Evolutionary conservation across 2,113 vertebrate species (phyloP), one percentile per base, ranked within the genome.

Genomic region (Genyomyrus donnyi): DNA sequence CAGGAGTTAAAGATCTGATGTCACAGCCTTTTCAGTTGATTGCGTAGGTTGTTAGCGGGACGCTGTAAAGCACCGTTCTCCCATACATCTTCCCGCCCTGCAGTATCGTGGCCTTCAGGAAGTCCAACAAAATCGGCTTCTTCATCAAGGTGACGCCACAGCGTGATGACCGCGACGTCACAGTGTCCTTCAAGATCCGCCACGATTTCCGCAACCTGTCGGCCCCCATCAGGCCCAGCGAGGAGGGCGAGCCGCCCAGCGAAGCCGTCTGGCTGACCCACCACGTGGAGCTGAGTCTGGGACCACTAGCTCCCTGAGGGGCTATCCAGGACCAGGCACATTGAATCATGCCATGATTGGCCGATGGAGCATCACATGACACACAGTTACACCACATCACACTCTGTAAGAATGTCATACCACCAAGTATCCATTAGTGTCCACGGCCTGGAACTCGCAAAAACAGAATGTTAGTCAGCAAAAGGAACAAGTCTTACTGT

Each of bases 61-160:
- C 3, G 62, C 10, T 31, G 10, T 31, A 27, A 66, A n/a, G 21
- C 83, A 48, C 83, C 4, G 1, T 45, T n/a, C 35, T 46, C 9
- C 46, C 3, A 5, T 24, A 9, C 42, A 8, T 48, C 80, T 50
- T 62, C 62, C 91, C 53, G 87, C 90, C 80, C 91, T 88, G 2
- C 93, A 99, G 98, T 8, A 89, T 99, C 15, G 96, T 99, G 91
- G 98, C 98, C 92, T 99, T 99, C 92, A 95, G 98, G 93, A 99
- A 99, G 94, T 98, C 98, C 95, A 99, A 99, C 91, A 99, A 99
- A 94, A 97, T 99, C 17, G 98, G 98, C 83, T 96, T 99, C 94
- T 99, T 99, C 96, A 98, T 99, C 96, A 99, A 97, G 95, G 98
- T 99, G 90, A 97, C 97, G 62, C 98, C 98, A 0, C 98, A 97